Evolutionary conservation across 2,797 vertebrate species (phyloP), one percentile per base, ranked within the genome.

Genomic region (Myiotriccus ornatus): DNA sequence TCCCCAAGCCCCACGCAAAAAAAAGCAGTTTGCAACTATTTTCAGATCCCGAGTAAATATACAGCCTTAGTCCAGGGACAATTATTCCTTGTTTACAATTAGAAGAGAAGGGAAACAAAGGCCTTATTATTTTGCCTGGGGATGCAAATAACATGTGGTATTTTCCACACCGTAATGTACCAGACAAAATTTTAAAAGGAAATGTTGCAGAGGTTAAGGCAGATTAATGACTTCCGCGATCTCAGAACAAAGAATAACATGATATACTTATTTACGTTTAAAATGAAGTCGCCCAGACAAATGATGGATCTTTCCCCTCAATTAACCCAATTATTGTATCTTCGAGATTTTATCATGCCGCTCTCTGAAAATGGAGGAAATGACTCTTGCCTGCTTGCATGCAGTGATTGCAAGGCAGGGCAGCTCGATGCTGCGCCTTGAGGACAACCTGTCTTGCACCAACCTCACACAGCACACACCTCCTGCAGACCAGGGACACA

Each of bases 221-320:
- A 91, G 89, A 94, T 88, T 94, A 93, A 95, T 96, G 94, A 94
- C 79, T 94, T 95, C 95, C 57, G 16, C 86, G 90, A 80, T 91
- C 90, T 89, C 14, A 84, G 90, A 93, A 94, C 88, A 95, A 95
- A 94, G 91, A 94, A 94, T 76, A 94, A 73, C 90, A 60, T 4
- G 75, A 75, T 93, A 95, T 23, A 91, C 93, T 96, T 93, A 92
- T 88, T 88, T 86, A 86, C 2, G 5, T 84, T 90, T 41, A 71
- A 95, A 92, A 94, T 93, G 47, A 91, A 92, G 84, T 82, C 17
- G 7, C 57, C 53, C n/a, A 67, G 92, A 91, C 69, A 92, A 94
- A 90, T 27, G 82, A 88, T 86, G 77, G 87, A 60, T 85, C 74
- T 89, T 93, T 92, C 86, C 86, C 68, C 86, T 92, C 89, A 90